Conservation (phyloP, 2,113 vertebrate genomes). For the Rhizomys pruinosus region DNA sequence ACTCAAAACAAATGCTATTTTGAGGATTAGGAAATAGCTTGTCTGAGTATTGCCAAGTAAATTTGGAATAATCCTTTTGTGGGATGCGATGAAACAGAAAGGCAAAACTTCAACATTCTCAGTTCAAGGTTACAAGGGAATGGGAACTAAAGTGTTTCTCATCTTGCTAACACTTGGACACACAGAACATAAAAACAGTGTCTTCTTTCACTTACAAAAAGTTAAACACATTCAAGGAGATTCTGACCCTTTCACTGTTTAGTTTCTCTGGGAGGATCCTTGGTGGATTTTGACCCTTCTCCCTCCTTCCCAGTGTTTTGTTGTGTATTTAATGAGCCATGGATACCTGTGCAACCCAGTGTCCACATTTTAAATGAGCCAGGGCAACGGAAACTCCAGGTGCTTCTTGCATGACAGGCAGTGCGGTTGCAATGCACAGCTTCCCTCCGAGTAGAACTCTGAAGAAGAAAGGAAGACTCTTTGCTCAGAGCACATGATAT, state of each 20-base stretch:
- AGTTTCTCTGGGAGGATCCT: background rate
- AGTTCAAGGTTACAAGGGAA: conserved; percentile 80
- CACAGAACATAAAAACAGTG: conserved; percentile 50
- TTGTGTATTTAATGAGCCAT: conserved; percentile 44
- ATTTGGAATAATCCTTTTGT: conserved; percentile 85
- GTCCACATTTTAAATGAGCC: background rate
- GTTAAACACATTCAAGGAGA: conserved; percentile 48
- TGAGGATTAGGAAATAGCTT: conserved; percentile 88
- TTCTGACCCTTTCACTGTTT: conserved; percentile 44
- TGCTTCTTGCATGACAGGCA: background rate
- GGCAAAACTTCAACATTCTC: conserved; percentile 77
- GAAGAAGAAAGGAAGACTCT: conserved; percentile 44
- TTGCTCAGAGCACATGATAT: conserved; percentile 4
- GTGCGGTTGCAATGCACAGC: background rate
- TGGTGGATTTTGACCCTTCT: conserved; percentile 23
- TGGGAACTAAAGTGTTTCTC: conserved; percentile 70
- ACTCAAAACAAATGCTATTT: conserved; percentile 89
- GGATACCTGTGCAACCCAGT: conserved; percentile 26
- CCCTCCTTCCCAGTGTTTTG: conserved; percentile 49
- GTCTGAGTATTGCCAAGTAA: conserved; percentile 85
- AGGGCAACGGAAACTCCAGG: background rate
- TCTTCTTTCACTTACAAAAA: conserved; percentile 73
- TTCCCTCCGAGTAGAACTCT: background rate
- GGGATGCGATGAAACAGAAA: conserved; percentile 82
- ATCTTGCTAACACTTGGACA: conserved; percentile 67